Percentiles rank a stretch among this genome's conserved stretches.
These are phyloP conservation scores for Zonotrichia leucophrys DNA, from an alignment of 2,113 vertebrate species.

Conservation along the genomic window DNA sequence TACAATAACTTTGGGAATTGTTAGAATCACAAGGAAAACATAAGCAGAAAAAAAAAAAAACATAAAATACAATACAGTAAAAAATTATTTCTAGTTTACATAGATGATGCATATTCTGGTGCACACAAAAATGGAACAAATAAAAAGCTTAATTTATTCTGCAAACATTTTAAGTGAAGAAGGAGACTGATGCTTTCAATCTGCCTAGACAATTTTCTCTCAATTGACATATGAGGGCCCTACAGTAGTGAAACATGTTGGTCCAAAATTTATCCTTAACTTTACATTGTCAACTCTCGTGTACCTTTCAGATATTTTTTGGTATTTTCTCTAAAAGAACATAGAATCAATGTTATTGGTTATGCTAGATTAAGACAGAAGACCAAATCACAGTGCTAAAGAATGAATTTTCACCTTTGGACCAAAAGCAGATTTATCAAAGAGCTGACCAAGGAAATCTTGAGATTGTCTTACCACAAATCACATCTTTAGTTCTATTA, in stretches of 20 bases:
- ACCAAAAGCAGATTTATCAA: not conserved
- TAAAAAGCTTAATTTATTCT: not conserved
- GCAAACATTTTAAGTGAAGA: not conserved
- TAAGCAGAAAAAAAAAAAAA: constrained; percentile 48
- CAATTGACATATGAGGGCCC: not conserved
- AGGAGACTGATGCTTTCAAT: not conserved
- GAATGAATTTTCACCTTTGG: not conserved
- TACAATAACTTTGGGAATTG: constrained; percentile 65
- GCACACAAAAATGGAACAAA: constrained; percentile 4
- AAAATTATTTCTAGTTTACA: constrained; percentile 46
- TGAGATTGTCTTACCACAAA: not conserved
- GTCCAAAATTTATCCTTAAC: not conserved
- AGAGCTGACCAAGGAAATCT: not conserved
- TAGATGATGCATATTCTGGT: constrained; percentile 23
- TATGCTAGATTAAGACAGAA: not conserved
- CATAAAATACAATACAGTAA: not conserved
- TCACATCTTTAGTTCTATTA: not conserved
- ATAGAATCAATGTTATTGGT: not conserved
- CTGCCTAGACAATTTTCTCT: not conserved
- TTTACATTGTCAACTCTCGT: not conserved
- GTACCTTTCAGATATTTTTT: not conserved
- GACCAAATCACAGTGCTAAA: not conserved
- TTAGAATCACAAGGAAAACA: constrained; percentile 63
- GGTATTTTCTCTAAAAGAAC: not conserved
- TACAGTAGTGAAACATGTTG: not conserved